phyloP scores from a whole-genome alignment of 2,888 invertebrate species.

The Endomychus coccineus region DNA sequence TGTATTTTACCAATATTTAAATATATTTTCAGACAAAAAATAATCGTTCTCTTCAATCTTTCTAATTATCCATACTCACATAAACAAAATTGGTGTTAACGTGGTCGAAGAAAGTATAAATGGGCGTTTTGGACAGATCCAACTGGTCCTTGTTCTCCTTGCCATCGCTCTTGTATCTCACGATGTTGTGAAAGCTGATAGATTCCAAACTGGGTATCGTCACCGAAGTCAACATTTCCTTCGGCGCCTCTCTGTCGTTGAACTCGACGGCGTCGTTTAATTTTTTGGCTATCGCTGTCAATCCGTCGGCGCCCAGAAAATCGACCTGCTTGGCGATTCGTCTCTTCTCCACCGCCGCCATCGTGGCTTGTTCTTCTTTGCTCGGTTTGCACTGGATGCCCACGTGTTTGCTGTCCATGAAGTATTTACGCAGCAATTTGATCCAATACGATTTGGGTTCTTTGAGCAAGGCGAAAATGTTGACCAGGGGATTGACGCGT shows the following conservation, averaged over 20 bases:
- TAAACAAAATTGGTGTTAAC: conserved; percentile 78
- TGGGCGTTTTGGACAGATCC: conserved; percentile 57
- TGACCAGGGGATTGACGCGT: conserved; percentile 60
- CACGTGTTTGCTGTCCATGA: conserved; percentile 55
- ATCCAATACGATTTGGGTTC: conserved; percentile 66
- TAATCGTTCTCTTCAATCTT: too few species aligned
- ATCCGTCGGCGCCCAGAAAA: conserved; percentile 59
- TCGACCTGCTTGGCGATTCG: conserved; percentile 61
- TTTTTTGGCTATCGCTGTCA: conserved; percentile 53
- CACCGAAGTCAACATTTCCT: conserved; percentile 63
- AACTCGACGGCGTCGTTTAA: conserved; percentile 63
- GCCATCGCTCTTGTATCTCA: conserved; percentile 42
- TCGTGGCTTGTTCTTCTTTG: conserved; percentile 53
- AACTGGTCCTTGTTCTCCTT: conserved; percentile 44
- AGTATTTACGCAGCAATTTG: conserved; percentile 58
- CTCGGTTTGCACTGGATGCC: conserved; percentile 62
- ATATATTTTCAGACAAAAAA: too few species aligned
- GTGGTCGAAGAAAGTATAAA: conserved; percentile 71
- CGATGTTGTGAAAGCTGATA: conserved; percentile 59
- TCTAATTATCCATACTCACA: conserved; percentile 55
- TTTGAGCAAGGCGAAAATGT: conserved; percentile 52
- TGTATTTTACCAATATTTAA: too few species aligned
- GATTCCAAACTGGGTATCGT: conserved; percentile 67
- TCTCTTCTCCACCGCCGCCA: conserved; percentile 65
- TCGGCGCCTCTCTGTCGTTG: conserved; percentile 70